These are phyloP conservation scores for Nycteola revayana DNA, from an alignment of 2,888 invertebrate species.

Conservation along the genomic window DNA sequence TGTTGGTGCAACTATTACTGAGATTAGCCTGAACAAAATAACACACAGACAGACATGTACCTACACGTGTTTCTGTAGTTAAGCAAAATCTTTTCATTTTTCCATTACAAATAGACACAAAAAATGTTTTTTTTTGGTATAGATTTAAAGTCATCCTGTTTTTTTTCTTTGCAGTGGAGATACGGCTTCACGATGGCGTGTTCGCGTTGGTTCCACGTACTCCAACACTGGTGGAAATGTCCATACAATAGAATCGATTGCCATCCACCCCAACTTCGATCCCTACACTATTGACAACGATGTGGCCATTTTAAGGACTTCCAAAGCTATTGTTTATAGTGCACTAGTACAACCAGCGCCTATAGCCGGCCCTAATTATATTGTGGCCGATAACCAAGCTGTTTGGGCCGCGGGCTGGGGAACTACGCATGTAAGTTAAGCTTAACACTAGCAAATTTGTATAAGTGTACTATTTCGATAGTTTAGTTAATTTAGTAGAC, in stretches of 20 bases:
- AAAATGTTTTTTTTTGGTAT: too few species aligned
- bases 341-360: constrained; percentile 30
- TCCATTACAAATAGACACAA: too few species aligned
- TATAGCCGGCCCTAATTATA: constrained; percentile 43
- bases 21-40: too few species aligned
- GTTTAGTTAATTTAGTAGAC: too few species aligned
- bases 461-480: too few species aligned
- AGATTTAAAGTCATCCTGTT: too few species aligned
- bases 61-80: too few species aligned
- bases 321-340: constrained; percentile 25
- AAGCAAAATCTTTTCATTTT: too few species aligned
- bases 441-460: too few species aligned
- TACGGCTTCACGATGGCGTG: constrained; percentile 35
- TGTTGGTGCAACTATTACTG: too few species aligned
- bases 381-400: constrained; percentile 38
- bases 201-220: constrained; percentile 47
- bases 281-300: constrained; percentile 39
- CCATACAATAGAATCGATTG: constrained; percentile 20
- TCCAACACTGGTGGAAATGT: constrained; percentile 49
- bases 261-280: constrained; percentile 50
- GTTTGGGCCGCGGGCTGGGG: constrained; percentile 68
- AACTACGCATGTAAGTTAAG: constrained; percentile 43
- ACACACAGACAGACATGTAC: too few species aligned
- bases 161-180: constrained; percentile 34
- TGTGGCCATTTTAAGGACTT: constrained; percentile 46